phyloP scores from a whole-genome alignment of 2,888 invertebrate species.

The Griposia aprilina region DNA sequence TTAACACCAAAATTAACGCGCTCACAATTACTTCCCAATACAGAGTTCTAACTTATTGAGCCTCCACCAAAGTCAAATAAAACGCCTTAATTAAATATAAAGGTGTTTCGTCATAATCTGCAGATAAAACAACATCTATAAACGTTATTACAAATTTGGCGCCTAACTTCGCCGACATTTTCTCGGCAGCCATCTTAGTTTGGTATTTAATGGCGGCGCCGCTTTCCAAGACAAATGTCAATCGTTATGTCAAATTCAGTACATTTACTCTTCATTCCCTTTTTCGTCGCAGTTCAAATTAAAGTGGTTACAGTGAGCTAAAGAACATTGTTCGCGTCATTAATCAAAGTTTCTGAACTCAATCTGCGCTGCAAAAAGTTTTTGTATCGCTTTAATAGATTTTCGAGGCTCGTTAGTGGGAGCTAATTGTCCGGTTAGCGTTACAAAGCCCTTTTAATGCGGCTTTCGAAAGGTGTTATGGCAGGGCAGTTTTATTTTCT shows the following conservation, averaged over 20 bases:
- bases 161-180: conserved; percentile 32
- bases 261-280: conserved; percentile 25
- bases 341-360: conserved; percentile 59
- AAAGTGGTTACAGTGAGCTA: conserved; percentile 12
- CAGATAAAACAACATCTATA: conserved; percentile 36
- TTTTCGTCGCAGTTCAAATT: conserved; percentile 17
- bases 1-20: conserved; percentile 16
- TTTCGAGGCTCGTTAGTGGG: conserved; percentile 53
- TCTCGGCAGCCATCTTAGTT: conserved; percentile 26
- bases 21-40: not conserved
- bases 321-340: conserved; percentile 47
- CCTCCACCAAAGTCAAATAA: conserved; percentile 11
- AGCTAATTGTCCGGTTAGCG: conserved; percentile 46
- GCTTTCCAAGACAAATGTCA: conserved; percentile 15
- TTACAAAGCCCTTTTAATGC: conserved; percentile 39
- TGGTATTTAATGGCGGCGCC: conserved; percentile 23
- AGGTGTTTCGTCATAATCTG: conserved; percentile 27
- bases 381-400: conserved; percentile 58
- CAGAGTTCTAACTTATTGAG: conserved; percentile 7
- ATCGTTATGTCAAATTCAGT: conserved; percentile 15
- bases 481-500: not conserved
- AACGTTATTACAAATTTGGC: conserved; percentile 39
- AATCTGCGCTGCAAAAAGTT: conserved; percentile 44
- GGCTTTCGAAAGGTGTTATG: conserved; percentile 14
- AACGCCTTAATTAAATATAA: conserved; percentile 2